These are phyloP conservation scores for Astreopora myriophthalma DNA, from an alignment of 64 coral and sea anemone species.

Conservation along the genomic window DNA sequence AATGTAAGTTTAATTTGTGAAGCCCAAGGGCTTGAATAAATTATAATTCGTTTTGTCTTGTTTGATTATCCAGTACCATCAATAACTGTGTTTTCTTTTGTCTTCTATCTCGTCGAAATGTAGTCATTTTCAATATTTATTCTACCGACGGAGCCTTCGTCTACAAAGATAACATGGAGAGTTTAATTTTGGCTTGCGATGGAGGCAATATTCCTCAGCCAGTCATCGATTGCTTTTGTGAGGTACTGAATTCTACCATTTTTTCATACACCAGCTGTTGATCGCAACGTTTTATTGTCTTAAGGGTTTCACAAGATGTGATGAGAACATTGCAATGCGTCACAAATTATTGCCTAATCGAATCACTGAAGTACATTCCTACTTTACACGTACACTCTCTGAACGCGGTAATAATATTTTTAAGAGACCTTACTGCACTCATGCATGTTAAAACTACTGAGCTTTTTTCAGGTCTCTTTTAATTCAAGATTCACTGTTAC, in stretches of 20 bases:
- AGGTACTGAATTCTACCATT: conserved; percentile 50
- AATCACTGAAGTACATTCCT: not conserved
- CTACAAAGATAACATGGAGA: conserved; percentile 89
- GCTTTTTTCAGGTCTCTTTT: not conserved
- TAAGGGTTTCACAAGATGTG: not conserved
- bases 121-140: conserved; percentile 98
- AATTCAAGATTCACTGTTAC: not conserved
- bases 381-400: not conserved
- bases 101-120: conserved; percentile 1
- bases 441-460: not conserved
- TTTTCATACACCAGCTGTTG: not conserved
- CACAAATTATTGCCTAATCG: not conserved
- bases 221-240: conserved; percentile 85
- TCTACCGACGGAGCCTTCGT: conserved; percentile 85
- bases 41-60: conserved; percentile 35
- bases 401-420: not conserved
- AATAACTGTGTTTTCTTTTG: conserved; percentile 11
- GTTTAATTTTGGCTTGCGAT: conserved; percentile 86
- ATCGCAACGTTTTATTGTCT: not conserved
- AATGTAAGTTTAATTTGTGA: conserved; percentile 69
- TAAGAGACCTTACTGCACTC: not conserved
- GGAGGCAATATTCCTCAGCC: conserved; percentile 85
- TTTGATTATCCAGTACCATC: not conserved
- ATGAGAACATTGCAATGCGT: not conserved
- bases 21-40: conserved; percentile 27